Evolutionary conservation across 2,113 vertebrate genomes (phyloP).

Genomic region (Mionectes macconnelli): DNA sequence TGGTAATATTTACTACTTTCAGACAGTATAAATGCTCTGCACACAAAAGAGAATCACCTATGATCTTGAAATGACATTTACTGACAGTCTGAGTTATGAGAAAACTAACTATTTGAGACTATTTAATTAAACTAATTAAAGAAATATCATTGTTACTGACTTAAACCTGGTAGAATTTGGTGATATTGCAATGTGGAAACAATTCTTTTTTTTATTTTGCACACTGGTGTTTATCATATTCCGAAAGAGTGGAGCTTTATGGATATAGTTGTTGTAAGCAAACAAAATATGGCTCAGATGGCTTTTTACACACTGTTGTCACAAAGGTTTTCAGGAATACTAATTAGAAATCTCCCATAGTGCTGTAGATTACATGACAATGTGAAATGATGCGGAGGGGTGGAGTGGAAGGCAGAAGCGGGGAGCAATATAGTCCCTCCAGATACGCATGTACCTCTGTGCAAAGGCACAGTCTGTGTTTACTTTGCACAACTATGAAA

Average conservation of each 20-base stretch:
- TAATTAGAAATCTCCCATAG: neutral
- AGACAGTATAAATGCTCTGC: neutral
- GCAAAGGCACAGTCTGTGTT: accelerated
- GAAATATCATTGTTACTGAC: neutral
- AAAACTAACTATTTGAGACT: neutral
- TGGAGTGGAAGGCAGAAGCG: neutral
- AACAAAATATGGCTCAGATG: neutral
- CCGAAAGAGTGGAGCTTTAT: neutral
- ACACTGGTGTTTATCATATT: neutral
- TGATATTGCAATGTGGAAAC: neutral
- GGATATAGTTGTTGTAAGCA: neutral
- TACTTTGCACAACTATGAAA: neutral
- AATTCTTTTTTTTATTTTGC: neutral
- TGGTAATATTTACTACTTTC: neutral
- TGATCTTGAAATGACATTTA: neutral
- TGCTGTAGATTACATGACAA: neutral
- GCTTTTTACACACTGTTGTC: neutral
- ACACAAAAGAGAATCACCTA: neutral
- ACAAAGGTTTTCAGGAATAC: neutral
- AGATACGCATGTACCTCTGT: neutral
- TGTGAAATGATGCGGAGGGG: neutral
- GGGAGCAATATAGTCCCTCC: neutral
- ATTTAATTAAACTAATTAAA: neutral
- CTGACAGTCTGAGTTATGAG: neutral
- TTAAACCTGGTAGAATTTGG: neutral